Evolutionary conservation across 2,888 invertebrate genomes (phyloP).

Genomic region (Rotaria macrura): DNA sequence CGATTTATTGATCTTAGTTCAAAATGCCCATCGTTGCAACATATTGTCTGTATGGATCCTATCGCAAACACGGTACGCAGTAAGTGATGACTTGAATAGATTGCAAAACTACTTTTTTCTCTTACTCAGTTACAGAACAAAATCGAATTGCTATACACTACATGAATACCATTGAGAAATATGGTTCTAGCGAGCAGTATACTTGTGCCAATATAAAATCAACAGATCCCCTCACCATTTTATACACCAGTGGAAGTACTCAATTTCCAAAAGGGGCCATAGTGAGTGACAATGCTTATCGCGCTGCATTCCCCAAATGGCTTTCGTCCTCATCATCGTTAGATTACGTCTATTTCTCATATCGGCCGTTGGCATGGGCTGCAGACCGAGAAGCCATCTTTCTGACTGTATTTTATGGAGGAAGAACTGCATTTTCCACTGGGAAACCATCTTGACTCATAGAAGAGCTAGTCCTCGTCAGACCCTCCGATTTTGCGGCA

Average conservation of each 20-base stretch:
- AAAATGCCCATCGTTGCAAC: too few relatives aligned
- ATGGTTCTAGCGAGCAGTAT: neutral
- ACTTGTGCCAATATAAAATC: neutral
- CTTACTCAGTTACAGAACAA: too few relatives aligned
- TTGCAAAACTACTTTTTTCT: too few relatives aligned
- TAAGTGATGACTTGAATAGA: too few relatives aligned
- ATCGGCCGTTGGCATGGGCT: neutral
- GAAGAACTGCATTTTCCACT: neutral
- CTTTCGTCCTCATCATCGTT: neutral
- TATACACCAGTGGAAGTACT: neutral
- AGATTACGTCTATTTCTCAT: neutral
- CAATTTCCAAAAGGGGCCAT: neutral
- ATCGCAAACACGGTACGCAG: too few relatives aligned
- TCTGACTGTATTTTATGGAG: neutral
- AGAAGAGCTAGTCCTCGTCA: neutral
- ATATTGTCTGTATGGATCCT: too few relatives aligned
- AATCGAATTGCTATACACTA: neutral
- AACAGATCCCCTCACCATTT: neutral
- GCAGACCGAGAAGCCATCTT: neutral
- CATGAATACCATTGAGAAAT: neutral
- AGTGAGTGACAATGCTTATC: neutral
- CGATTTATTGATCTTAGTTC: too few relatives aligned
- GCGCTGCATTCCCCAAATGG: neutral
- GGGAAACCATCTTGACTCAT: neutral
- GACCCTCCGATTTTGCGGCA: neutral